These are phyloP conservation scores for Steatornis caripensis DNA, from an alignment of 2,113 vertebrate species.

Conservation along the genomic window DNA sequence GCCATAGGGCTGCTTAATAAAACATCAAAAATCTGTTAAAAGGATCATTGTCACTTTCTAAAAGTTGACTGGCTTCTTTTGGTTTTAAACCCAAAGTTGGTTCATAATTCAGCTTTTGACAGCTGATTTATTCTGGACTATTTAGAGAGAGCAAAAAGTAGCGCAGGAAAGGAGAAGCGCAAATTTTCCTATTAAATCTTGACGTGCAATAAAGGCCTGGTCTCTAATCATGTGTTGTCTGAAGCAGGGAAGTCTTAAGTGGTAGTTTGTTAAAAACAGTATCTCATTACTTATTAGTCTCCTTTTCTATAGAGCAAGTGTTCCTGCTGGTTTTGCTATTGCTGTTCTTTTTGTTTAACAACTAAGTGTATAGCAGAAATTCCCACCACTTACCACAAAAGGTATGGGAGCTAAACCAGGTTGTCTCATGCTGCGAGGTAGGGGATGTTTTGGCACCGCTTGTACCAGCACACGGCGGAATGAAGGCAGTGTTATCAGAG, in stretches of 20 bases:
- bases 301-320: not conserved
- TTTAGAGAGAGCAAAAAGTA: not conserved
- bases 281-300: not conserved
- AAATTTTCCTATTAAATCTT: not conserved
- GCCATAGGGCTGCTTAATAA: not conserved
- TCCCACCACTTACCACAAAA: not conserved
- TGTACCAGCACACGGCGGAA: not conserved
- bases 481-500: not conserved
- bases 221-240: not conserved
- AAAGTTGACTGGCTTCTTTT: not conserved
- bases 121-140: not conserved
- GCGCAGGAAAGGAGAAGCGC: not conserved
- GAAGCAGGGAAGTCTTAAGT: not conserved
- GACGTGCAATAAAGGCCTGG: not conserved
- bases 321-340: not conserved
- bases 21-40: not conserved
- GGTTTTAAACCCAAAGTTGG: not conserved
- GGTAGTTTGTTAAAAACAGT: not conserved
- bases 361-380: accelerated
- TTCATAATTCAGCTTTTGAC: not conserved
- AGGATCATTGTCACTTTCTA: not conserved
- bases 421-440: not conserved
- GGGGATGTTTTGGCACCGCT: not conserved
- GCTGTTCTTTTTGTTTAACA: not conserved
- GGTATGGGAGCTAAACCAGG: not conserved